Base-by-base conservation (phyloP, 1,140 invertebrate species). In the Brachionus manjavacas region DNA sequence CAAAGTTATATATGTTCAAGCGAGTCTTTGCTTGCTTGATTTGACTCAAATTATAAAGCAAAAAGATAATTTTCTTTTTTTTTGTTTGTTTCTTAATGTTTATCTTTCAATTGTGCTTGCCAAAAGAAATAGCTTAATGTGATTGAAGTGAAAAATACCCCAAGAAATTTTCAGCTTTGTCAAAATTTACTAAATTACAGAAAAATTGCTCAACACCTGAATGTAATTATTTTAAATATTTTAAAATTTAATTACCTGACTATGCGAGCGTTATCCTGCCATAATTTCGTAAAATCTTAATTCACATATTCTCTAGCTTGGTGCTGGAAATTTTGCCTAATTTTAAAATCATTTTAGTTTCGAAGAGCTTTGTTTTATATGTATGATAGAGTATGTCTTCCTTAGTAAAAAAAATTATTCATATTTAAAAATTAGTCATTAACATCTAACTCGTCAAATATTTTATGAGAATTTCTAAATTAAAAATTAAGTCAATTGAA, bases 1-100 rank as follows among this genome's bases (percentile, higher is more conserved):
- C 28, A 68, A 68, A 68, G 55, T 64, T 64, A 64, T 35, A 39
- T 68, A 68, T 66, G 25, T 66, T 16, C 25, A 25, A 25, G 20
- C 60, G 25, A 31, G 23, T 35, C 31, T 41, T 11, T 72, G 68
- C 68, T 72, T 72, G 68, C 68, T 72, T 72, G 68, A 72, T 72
- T 72, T 72, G 68, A 72, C 68, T 72, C 68, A 72, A 72, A 39
- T 70, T 31, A 39, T 2, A 39, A 41, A 72, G n/a, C 28, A 68
- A 68, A 68, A 31, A 68, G 66, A 68, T 28, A n/a, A 39, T 60
- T 60, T 52, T 52, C 16, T 52, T n/a, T 52, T n/a, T 14, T 60
- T 60, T 16, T 60, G 23, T 20, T 60, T 60, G 52, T 60, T 60
- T 60, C 9, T 20, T 60, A 60, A 60, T 60, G 52, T 60, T 60